Conservation (phyloP, 2,797 vertebrate genomes). For the Sphenodon punctatus region DNA sequence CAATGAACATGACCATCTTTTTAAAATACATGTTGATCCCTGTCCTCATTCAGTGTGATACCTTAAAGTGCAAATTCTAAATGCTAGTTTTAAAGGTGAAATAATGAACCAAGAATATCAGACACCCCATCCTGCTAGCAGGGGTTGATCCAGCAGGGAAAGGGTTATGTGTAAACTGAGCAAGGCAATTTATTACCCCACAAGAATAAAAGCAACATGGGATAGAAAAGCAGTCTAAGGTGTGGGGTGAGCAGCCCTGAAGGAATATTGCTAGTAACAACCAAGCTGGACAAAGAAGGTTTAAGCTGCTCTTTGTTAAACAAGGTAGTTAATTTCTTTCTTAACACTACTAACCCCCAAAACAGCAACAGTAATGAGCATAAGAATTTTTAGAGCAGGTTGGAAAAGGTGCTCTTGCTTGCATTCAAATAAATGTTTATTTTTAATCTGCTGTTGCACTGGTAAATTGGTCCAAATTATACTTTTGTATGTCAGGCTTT, state of each 20-base stretch:
- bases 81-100: too few relatives aligned
- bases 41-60: accelerated
- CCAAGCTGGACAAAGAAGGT: not conserved
- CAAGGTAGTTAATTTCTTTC: too few relatives aligned
- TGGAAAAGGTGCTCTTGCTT: too few relatives aligned
- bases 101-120: not conserved
- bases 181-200: not conserved
- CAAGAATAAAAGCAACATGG: not conserved
- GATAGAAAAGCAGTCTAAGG: too few relatives aligned
- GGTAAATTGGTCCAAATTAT: not conserved
- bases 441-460: not conserved
- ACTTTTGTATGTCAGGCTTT: not conserved
- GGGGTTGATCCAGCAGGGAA: not conserved
- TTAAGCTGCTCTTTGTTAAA: too few relatives aligned
- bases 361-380: too few relatives aligned
- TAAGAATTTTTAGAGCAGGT: too few relatives aligned
- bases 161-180: not conserved
- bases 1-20: not conserved
- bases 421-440: too few relatives aligned
- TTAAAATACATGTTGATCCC: accelerated
- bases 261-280: not conserved
- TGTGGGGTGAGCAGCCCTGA: not conserved
- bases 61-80: too few relatives aligned
- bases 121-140: not conserved
- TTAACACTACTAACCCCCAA: too few relatives aligned